phyloP scores from a whole-genome alignment of 2,113 vertebrate species.

The Platycercus adscitus region DNA sequence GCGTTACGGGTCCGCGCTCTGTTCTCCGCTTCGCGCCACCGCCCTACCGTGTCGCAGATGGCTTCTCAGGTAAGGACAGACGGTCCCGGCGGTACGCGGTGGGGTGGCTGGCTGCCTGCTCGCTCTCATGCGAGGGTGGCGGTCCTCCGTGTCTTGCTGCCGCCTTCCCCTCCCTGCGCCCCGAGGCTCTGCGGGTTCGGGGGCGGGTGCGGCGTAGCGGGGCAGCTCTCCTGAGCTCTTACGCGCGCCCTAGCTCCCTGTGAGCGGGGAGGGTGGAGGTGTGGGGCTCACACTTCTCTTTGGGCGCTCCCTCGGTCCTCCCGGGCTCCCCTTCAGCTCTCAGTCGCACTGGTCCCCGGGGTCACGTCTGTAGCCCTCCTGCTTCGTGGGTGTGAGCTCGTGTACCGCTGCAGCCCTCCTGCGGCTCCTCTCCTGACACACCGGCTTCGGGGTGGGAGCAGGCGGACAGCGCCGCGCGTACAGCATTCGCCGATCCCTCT shows the following conservation, averaged over 20 bases:
- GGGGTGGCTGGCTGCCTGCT: not conserved
- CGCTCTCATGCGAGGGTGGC: not conserved
- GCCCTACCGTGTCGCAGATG: not conserved
- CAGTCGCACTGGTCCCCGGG: too few species aligned
- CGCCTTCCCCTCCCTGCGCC: not conserved
- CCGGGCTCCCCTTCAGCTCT: too few species aligned
- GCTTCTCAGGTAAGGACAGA: not conserved
- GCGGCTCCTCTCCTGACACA: too few species aligned
- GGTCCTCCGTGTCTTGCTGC: not conserved
- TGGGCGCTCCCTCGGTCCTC: too few species aligned
- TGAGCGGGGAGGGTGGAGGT: not conserved
- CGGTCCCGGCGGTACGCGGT: too few species aligned
- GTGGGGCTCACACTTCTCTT: not conserved
- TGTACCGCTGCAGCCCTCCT: not conserved
- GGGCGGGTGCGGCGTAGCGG: not conserved
- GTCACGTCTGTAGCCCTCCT: not conserved
- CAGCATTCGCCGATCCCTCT: too few species aligned
- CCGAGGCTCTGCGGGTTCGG: not conserved
- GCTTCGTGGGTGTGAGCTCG: not conserved
- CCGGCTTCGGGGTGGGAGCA: not conserved
- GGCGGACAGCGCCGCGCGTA: too few species aligned
- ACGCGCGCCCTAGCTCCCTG: not conserved
- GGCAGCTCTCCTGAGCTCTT: not conserved
- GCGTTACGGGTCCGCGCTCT: too few species aligned
- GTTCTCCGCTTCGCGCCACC: too few species aligned